Evolutionary conservation across 2,113 vertebrate species (phyloP), one percentile per base, ranked within the genome.

Genomic region (Isurus oxyrinchus): DNA sequence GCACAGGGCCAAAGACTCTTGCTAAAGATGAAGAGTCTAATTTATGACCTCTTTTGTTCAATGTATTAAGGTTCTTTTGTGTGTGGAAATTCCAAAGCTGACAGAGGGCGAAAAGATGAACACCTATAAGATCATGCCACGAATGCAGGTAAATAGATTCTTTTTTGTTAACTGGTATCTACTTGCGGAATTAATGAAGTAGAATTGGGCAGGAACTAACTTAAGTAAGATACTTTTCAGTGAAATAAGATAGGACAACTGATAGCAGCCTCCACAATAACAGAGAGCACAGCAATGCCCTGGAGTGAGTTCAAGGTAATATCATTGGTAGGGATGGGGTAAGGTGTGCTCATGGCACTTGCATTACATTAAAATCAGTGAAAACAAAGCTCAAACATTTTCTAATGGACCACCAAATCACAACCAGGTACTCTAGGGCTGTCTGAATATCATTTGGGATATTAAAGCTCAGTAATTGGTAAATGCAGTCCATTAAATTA

Each of bases 41-140:
- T 40, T 94, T 40, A 16, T 40, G n/a, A 44, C 7, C 59, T 90
- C 53, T 94, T 63, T 23, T 63, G 31, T 61, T 94, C 35, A 94
- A 66, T 94, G 8, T 63, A n/a, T 40, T 40, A 40, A 95, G 94
- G 8, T 95, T 1, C 67, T 95, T 31, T 72, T 95, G 5, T 72
- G 10, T 59, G 53, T 96, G 91, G 69, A 91, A 40, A 96, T 96
- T 55, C 96, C 96, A 67, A 96, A 96, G 31, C 96, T 95, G 40
- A 3, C 25, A 61, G 55, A 88, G 55, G 49, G 11, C n/a, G 96
- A 96, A 96, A 61, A 11, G 40, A 94, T 96, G 66, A 95, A 55
- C 31, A 63, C 27, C 13, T 96, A 76, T 61, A 96, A 96, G 91
- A 61, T 96, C 35, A 96, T 96, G 96, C 87, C 91, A 14, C 63